Conservation (phyloP, 2,888 invertebrate species). For the Eupsilia transversa region DNA sequence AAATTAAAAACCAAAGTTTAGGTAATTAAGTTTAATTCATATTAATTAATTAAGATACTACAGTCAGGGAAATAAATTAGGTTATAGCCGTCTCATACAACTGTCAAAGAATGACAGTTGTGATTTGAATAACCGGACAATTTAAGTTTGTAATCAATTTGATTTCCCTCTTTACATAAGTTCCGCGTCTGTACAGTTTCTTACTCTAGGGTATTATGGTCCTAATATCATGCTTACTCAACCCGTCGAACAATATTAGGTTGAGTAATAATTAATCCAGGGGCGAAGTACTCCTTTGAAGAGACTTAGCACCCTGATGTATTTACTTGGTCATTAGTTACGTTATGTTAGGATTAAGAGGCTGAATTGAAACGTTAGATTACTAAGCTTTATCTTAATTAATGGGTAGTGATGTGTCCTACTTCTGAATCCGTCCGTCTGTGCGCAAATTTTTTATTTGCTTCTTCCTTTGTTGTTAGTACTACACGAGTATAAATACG, state of each 20-base stretch:
- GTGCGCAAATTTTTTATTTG: neutral
- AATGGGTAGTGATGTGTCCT: neutral
- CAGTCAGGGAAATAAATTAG: too few relatives aligned
- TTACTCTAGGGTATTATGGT: constrained; percentile 5
- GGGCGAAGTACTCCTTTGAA: constrained; percentile 49
- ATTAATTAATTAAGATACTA: too few relatives aligned
- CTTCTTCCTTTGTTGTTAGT: neutral
- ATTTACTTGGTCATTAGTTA: constrained; percentile 53
- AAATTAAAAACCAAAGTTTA: too few relatives aligned
- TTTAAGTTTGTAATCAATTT: neutral
- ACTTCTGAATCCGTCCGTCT: neutral
- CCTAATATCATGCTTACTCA: constrained; percentile 44
- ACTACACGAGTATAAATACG: neutral
- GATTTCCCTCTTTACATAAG: neutral
- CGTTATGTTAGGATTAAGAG: constrained; percentile 45
- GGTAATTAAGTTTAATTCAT: too few relatives aligned
- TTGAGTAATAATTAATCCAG: constrained; percentile 56
- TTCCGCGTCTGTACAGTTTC: neutral
- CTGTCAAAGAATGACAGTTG: neutral
- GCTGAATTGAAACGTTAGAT: constrained; percentile 30
- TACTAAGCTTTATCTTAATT: constrained; percentile 24
- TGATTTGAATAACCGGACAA: neutral
- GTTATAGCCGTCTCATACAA: neutral
- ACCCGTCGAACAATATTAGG: constrained; percentile 53
- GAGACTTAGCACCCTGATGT: constrained; percentile 35